Percentiles rank a stretch among this genome's conserved stretches.
These are phyloP conservation scores for Platyscapa corneri DNA, from an alignment of 1,140 invertebrate species.

Conservation along the genomic window DNA sequence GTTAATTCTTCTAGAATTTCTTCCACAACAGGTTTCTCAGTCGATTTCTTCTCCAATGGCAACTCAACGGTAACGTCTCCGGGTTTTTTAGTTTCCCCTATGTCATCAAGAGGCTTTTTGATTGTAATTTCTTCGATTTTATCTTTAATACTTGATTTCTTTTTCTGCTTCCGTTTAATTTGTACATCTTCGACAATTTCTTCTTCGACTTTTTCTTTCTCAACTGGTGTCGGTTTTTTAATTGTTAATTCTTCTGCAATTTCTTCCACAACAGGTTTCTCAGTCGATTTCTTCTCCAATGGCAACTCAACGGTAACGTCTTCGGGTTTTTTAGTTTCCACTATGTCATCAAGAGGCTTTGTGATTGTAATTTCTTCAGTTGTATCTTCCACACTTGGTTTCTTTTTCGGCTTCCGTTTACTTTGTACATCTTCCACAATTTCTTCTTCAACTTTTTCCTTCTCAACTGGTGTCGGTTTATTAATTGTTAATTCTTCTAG, in stretches of 20 bases:
- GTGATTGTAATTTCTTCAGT: slow-evolving; percentile 55
- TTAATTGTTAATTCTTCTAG: slow-evolving; percentile 73
- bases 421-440: slow-evolving; percentile 57
- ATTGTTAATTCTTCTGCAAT: slow-evolving; percentile 73
- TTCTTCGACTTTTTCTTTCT: no score
- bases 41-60: slow-evolving; percentile 69
- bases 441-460: slow-evolving; percentile 61
- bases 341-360: slow-evolving; percentile 56
- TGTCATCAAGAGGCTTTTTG: slow-evolving; percentile 63
- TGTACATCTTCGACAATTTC: slow-evolving; percentile 56
- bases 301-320: slow-evolving; percentile 62
- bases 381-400: slow-evolving; percentile 57
- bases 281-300: slow-evolving; percentile 67
- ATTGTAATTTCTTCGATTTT: slow-evolving; percentile 55
- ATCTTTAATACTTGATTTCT: slow-evolving; percentile 63
- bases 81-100: slow-evolving; percentile 64
- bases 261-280: slow-evolving; percentile 64
- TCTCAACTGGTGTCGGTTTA: slow-evolving; percentile 64
- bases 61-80: slow-evolving; percentile 59
- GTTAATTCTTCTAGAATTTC: slow-evolving; percentile 73
- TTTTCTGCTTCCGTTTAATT: slow-evolving; percentile 60
- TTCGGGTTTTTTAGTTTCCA: slow-evolving; percentile 53
- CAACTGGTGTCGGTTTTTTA: slow-evolving; percentile 66
- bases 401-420: slow-evolving; percentile 64
- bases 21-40: no score